Base-by-base conservation (phyloP, 2,888 invertebrate species). In the Pyrrhia umbra region DNA sequence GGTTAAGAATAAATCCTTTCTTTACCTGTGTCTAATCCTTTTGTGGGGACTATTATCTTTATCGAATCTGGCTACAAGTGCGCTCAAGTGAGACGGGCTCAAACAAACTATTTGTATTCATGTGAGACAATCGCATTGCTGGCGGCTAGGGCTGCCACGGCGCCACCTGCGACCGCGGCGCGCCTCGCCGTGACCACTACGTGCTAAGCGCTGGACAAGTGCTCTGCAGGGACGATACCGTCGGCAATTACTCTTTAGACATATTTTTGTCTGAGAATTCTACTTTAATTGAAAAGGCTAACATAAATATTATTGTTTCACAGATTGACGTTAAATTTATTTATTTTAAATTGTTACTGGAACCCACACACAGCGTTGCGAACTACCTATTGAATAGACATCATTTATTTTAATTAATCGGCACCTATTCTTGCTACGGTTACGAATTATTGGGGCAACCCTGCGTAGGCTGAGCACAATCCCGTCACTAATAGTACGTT, bases 21-120 rank as follows among this genome's bases (percentile, higher is more conserved):
- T 13, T 45, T 49, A 62, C 52, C 54, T 71, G 62, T 25, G 13
- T 10, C 45, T 67, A 59, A 75, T 62, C 54, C 54, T 30, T 55
- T 71, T 69, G 52, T 46, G 15, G 3, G 23, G 27, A 30, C 46
- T 45, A 54, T 51, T 46, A n/a, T 47, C 20, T 45, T 20, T 23
- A 55, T 43, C 13, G 47, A 39, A 16, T 25, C 25, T 39, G 55
- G 59, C 39, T 49, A 66, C 43, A 46, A 64, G 47, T 64, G 71
- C 50, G 47, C 9, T 9, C 52, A 10, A 55, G 21, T 51, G 64
- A n/a, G 46, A 56, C 27, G 61, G 45, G 52, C 62, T 64, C 66
- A 58, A 56, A 30, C 50, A n/a, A 68, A 73, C 69, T 69, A 61
- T 72, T 77, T 61, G 68, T 68, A 54, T 71, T 69, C 37, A 46